These are phyloP conservation scores for Anthrax anthrax DNA, from an alignment of 2,888 invertebrate species.

Conservation along the genomic window DNA sequence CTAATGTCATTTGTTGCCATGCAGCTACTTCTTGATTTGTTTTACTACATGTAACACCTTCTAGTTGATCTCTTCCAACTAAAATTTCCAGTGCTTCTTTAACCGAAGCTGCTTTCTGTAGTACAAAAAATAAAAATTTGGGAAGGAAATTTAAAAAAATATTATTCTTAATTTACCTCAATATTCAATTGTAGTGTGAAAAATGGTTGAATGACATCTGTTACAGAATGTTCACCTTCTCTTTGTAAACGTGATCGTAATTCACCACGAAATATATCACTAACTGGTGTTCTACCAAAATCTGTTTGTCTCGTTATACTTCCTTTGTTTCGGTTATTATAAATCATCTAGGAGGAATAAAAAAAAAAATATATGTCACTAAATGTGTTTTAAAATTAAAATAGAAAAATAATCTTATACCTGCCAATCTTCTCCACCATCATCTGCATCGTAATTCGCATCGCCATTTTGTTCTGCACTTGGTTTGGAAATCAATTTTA, in stretches of 20 bases:
- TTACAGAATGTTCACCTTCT: conserved; percentile 44
- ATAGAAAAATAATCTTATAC: conserved; percentile 14
- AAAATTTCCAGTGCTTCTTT: conserved; percentile 77
- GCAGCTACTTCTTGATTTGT: conserved; percentile 74
- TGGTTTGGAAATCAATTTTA: conserved; percentile 44
- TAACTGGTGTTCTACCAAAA: conserved; percentile 72
- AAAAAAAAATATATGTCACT: conserved; percentile 1
- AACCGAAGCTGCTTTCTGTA: conserved; percentile 66
- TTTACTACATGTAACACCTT: conserved; percentile 71
- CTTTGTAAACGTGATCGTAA: conserved; percentile 70
- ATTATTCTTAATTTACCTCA: conserved; percentile 46
- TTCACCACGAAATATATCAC: conserved; percentile 87
- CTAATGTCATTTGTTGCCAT: conserved; percentile 78
- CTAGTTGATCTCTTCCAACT: conserved; percentile 69
- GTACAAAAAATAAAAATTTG: conserved; percentile 9
- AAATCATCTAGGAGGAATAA: conserved; percentile 23
- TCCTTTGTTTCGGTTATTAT: conserved; percentile 78
- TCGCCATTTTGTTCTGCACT: conserved; percentile 36
- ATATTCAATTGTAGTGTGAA: conserved; percentile 91
- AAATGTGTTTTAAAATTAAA: background rate
- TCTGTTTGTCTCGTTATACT: conserved; percentile 74
- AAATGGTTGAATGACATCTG: conserved; percentile 89
- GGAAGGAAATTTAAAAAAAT: background rate
- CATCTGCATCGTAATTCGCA: conserved; percentile 27
- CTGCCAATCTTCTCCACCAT: conserved; percentile 34